Conservation (phyloP, 2,797 vertebrate species). For the Urophycis tenuis region DNA sequence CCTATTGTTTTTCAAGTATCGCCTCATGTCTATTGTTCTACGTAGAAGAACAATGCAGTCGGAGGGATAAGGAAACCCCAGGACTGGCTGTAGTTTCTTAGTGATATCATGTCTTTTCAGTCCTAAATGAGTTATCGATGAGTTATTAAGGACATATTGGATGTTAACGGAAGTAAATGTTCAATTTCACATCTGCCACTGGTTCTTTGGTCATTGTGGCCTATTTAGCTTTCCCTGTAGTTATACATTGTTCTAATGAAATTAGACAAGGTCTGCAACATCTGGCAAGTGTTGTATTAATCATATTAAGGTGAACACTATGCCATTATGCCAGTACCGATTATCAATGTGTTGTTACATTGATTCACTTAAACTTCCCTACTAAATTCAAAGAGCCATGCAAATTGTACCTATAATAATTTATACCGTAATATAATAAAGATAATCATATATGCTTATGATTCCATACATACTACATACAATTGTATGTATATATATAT, state of each 20-base stretch:
- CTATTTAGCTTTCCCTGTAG: slow-evolving; percentile 1
- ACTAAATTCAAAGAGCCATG: not conserved
- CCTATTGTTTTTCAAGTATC: not conserved
- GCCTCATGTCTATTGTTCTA: not conserved
- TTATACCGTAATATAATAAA: not conserved
- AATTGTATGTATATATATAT: not conserved
- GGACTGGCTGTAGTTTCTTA: not conserved
- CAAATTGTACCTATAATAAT: not conserved
- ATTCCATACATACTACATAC: not conserved
- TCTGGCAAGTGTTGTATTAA: not conserved
- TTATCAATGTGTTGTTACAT: slow-evolving; percentile 4
- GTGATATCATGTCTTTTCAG: not conserved
- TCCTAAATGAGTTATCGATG: not conserved
- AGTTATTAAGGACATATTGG: not conserved
- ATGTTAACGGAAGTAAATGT: not conserved
- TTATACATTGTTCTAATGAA: not conserved
- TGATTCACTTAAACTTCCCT: not conserved
- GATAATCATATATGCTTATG: not conserved
- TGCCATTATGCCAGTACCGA: not conserved
- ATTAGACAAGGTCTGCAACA: slow-evolving; percentile 3
- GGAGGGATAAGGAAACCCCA: not conserved
- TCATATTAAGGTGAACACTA: not conserved
- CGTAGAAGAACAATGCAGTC: not conserved
- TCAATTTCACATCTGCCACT: slow-evolving; percentile 1
- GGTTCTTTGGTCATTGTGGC: not conserved